phyloP scores from a whole-genome alignment of 2,797 vertebrate genomes.

The Todus mexicanus region DNA sequence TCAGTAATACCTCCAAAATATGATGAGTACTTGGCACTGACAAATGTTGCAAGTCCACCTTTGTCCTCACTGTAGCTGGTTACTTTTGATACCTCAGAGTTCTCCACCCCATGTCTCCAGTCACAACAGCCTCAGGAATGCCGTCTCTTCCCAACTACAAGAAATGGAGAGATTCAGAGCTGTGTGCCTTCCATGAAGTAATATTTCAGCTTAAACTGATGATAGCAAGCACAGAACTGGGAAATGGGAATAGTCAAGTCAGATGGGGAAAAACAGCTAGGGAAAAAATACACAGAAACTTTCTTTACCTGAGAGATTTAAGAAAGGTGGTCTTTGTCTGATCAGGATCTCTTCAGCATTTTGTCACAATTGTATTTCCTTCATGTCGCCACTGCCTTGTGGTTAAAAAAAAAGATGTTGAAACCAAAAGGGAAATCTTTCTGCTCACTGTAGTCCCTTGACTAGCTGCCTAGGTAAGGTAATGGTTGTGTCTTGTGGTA shows the following conservation, averaged over 20 bases:
- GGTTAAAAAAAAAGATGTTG: not conserved
- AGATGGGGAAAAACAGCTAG: not conserved
- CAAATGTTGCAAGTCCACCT: not conserved
- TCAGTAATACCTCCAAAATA: not conserved
- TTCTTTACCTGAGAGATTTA: not conserved
- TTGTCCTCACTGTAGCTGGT: not conserved
- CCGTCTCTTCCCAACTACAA: not conserved
- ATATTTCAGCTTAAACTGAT: not conserved
- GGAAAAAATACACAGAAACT: not conserved
- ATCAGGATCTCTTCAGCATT: not conserved
- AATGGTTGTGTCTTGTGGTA: not conserved
- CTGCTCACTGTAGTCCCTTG: not conserved
- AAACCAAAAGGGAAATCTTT: not conserved
- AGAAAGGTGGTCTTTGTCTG: not conserved
- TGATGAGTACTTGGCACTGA: not conserved
- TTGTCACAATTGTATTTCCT: not conserved
- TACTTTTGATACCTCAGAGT: not conserved
- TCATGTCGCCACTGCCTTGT: not conserved
- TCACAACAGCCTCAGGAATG: not conserved
- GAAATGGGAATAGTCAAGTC: not conserved
- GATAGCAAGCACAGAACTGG: not conserved
- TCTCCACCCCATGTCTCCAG: fast-evolving
- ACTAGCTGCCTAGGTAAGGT: not conserved
- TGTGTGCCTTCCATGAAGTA: fast-evolving
- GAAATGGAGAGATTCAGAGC: not conserved